Conservation (phyloP, 2,888 invertebrate genomes). For the Ormyrus pomaceus region DNA sequence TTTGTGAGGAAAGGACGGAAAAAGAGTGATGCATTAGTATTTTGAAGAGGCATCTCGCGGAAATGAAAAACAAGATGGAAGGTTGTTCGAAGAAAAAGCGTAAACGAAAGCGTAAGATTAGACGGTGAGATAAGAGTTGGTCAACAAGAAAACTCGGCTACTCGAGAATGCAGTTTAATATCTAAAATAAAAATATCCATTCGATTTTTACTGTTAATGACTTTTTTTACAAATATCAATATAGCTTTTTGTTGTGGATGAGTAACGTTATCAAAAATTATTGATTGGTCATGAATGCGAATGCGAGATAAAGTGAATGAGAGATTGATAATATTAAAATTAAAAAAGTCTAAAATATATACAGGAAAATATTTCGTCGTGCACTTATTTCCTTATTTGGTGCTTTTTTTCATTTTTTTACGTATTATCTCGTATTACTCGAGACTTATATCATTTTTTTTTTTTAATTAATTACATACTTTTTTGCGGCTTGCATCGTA, state of each 20-base stretch:
- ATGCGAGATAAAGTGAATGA: not conserved
- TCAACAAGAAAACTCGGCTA: not conserved
- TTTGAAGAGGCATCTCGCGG: not conserved
- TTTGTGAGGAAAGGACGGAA: not conserved
- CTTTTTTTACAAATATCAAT: conserved; percentile 41
- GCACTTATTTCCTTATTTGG: conserved; percentile 3
- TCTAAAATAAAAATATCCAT: conserved; percentile 43
- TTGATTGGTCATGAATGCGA: conserved; percentile 11
- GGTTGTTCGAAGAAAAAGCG: not conserved
- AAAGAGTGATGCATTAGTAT: conserved; percentile 17
- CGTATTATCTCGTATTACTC: too few species aligned
- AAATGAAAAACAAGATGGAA: conserved; percentile 4
- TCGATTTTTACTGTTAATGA: conserved; percentile 45
- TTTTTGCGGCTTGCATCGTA: too few species aligned
- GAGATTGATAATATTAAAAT: conserved; percentile 5
- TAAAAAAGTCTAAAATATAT: not conserved
- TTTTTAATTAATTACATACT: too few species aligned
- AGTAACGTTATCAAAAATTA: conserved; percentile 3
- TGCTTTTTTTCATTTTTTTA: conserved; percentile 16
- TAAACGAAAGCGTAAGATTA: not conserved
- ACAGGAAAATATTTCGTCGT: not conserved
- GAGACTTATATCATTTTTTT: too few species aligned
- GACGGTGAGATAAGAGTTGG: not conserved
- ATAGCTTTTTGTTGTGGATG: conserved; percentile 32
- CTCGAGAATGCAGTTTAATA: conserved; percentile 29